Evolutionary conservation across 2,888 invertebrate genomes (phyloP), one percentile per base, ranked within the genome.

Genomic region (Tanytarsus gracilentus): DNA sequence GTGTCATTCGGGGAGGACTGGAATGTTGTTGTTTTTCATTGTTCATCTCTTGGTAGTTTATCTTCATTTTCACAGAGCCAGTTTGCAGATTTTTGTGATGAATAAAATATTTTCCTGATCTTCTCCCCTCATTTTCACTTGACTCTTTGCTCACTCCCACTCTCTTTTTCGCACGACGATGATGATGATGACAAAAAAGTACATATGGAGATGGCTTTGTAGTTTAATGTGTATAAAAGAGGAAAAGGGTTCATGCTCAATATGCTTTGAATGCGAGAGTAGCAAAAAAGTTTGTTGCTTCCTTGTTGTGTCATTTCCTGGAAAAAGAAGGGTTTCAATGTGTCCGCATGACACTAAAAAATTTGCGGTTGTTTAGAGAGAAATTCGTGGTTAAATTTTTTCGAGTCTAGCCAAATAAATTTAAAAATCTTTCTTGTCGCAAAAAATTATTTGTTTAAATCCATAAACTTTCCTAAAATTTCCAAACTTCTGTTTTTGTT

Each of bases 241-340:
- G 23, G 23, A 40, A 44, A 44, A 23, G 44, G 44, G 44, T 44
- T 44, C 44, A 44, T 44, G 44, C 44, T 44, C 44, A 44, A 44
- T 44, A 44, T 44, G 44, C 23, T 44, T 40, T 44, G 44, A 44
- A 44, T 44, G 44, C 14, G n/a, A 36, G 16, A 36, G 16, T 36
- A 18, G 23, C 21, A 40, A 21, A 44, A 44, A 18, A 44, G 23
- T 11, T 33, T 33, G 9, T 33, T 33, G 11, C 33, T 44, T 23
- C 9, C 18, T 44, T 44, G 44, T 44, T 18, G 21, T 44, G 44
- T 44, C 21, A 44, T 44, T 44, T 44, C 23, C 44, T 44, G n/a
- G n/a, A n/a, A n/a, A n/a, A n/a, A n/a, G n/a, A n/a, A 44, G 18
- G 18, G 23, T 44, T 23, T 44, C 18, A 18, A 18, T 18, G 11